Percentiles rank a stretch among this genome's conserved stretches.
phyloP scores from a whole-genome alignment of 2,888 invertebrate species.

The Empis stercorea region DNA sequence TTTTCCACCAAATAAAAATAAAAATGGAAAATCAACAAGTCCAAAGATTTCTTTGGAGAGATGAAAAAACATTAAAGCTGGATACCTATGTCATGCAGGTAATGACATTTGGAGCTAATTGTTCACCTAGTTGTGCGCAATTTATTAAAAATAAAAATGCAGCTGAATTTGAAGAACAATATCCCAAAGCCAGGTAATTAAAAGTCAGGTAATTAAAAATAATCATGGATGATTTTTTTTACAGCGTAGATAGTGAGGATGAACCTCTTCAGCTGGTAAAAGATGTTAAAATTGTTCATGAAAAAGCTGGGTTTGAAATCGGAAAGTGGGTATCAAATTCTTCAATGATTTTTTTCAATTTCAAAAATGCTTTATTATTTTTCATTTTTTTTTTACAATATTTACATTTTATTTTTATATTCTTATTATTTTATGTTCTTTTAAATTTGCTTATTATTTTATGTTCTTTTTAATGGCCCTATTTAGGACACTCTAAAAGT shows the following conservation, averaged over 20 bases:
- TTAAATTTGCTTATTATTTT: too few species aligned
- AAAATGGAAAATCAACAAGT: slow-evolving; percentile 18
- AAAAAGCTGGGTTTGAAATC: slow-evolving; percentile 11
- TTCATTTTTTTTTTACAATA: too few species aligned
- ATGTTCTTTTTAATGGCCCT: too few species aligned
- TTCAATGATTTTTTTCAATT: too few species aligned
- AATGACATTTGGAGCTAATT: slow-evolving; percentile 18
- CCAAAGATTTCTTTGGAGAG: slow-evolving; percentile 18
- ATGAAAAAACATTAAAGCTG: slow-evolving; percentile 6
- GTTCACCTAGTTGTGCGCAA: slow-evolving; percentile 15
- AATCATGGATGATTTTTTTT: slow-evolving; percentile 11
- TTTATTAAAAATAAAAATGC: slow-evolving; percentile 15
- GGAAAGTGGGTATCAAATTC: slow-evolving; percentile 14
- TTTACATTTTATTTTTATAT: too few species aligned
- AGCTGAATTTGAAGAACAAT: slow-evolving; percentile 8
- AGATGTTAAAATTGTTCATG: slow-evolving; percentile 8
- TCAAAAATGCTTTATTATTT: too few species aligned
- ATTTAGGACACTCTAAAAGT: too few species aligned
- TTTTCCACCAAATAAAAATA: slow-evolving; percentile 20
- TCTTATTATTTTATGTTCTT: too few species aligned
- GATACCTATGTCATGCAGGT: slow-evolving; percentile 15
- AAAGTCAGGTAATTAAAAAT: slow-evolving; percentile 8
- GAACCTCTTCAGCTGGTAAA: slow-evolving; percentile 6
- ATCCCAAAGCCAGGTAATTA: slow-evolving; percentile 13
- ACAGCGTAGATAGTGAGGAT: slow-evolving; percentile 5